Conservation (phyloP, 2,888 invertebrate genomes). For the Drosophila limbata region DNA sequence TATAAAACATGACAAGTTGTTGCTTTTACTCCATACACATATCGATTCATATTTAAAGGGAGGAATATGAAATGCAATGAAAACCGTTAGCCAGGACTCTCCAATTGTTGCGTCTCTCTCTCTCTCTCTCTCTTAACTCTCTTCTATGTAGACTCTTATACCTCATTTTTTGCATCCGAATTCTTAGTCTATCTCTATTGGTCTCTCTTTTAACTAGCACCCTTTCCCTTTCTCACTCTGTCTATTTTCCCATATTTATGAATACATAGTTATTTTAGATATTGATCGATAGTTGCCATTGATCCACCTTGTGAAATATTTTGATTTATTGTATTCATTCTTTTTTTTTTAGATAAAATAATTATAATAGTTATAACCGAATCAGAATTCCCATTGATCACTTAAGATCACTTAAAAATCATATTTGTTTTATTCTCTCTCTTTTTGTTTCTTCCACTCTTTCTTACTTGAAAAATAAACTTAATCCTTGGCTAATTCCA, state of each 20-base stretch:
- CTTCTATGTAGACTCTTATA: not conserved
- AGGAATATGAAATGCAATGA: not conserved
- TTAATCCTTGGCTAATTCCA: no score
- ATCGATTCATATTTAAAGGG: not conserved
- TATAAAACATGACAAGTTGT: slow-evolving; percentile 16
- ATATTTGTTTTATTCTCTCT: no score
- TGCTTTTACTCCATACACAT: not conserved
- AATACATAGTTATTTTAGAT: no score
- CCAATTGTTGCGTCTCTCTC: not conserved
- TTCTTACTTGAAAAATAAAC: no score
- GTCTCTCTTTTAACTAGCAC: not conserved
- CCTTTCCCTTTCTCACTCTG: not conserved
- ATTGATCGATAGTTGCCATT: no score
- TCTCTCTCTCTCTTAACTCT: not conserved
- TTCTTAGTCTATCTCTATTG: not conserved
- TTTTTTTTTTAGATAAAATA: not conserved
- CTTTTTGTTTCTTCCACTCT: no score
- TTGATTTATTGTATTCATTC: no score
- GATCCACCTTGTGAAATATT: no score
- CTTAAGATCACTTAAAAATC: no score
- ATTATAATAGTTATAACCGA: not conserved
- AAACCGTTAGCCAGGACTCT: not conserved
- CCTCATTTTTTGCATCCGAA: not conserved
- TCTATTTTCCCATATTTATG: not conserved
- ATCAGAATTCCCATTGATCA: no score